phyloP scores from a whole-genome alignment of 2,797 vertebrate species.

The Apogon hyalosoma region DNA sequence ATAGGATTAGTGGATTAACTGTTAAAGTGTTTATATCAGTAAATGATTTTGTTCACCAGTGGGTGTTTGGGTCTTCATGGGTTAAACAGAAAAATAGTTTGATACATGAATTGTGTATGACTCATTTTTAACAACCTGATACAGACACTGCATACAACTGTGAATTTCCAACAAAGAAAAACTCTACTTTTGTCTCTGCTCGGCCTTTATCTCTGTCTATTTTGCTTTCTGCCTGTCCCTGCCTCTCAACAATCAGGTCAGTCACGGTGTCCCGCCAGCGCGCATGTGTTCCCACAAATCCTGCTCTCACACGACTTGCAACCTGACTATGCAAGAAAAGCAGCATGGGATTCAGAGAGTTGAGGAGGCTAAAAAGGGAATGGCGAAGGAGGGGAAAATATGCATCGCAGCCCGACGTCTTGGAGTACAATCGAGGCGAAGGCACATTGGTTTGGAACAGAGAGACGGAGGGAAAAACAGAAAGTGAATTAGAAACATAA shows the following conservation, averaged over 20 bases:
- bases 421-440: conserved; percentile 11
- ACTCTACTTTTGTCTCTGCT: background rate
- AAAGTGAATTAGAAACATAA: conserved; percentile 47
- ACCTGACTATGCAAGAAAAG: conserved; percentile 65
- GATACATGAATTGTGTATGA: background rate
- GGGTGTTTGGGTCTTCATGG: too few relatives aligned
- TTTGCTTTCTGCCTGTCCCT: conserved; percentile 24
- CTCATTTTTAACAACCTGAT: background rate
- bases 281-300: conserved; percentile 61
- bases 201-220: conserved; percentile 21
- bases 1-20: too few relatives aligned
- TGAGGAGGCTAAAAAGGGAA: conserved; percentile 27
- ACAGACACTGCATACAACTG: background rate
- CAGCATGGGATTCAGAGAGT: conserved; percentile 44
- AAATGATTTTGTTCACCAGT: too few relatives aligned
- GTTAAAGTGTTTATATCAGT: too few relatives aligned
- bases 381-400: conserved; percentile 11
- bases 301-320: conserved; percentile 63
- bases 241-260: conserved; percentile 67
- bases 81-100: background rate
- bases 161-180: background rate
- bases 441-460: conserved; percentile 13
- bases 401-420: conserved; percentile 5
- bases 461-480: conserved; percentile 27
- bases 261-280: conserved; percentile 44